phyloP scores from a whole-genome alignment of 2,113 vertebrate genomes.

The Mirza zaza region DNA sequence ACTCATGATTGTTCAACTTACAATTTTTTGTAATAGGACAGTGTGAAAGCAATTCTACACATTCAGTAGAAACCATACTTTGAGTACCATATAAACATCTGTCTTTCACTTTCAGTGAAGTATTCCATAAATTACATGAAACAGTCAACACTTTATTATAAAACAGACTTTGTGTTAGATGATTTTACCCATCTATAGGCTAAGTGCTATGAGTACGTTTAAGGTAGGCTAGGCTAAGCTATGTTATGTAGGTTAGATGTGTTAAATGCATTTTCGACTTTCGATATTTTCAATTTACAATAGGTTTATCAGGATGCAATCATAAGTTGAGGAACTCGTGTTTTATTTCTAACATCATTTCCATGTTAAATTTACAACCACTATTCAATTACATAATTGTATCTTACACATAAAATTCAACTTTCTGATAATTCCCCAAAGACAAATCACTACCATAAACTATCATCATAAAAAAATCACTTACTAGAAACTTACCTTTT shows the following conservation, averaged over 20 bases:
- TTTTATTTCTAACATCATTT: slow-evolving; percentile 17
- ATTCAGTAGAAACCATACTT: not conserved
- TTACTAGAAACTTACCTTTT: slow-evolving; percentile 88
- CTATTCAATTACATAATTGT: slow-evolving; percentile 11
- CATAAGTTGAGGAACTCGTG: not conserved
- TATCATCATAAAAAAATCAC: slow-evolving; percentile 35
- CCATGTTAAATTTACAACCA: slow-evolving; percentile 39
- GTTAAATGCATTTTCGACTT: not conserved
- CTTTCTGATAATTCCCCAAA: slow-evolving; percentile 19
- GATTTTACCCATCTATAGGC: not conserved
- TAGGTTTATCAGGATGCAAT: not conserved
- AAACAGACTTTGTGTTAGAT: not conserved
- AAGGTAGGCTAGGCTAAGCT: not conserved
- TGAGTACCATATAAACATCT: not conserved
- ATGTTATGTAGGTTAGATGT: not conserved
- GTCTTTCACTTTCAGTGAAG: not conserved
- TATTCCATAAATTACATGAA: not conserved
- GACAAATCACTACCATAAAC: not conserved
- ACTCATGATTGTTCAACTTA: not conserved
- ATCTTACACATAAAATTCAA: slow-evolving; percentile 36
- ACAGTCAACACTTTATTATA: not conserved
- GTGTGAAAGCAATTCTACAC: not conserved
- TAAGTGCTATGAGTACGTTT: not conserved
- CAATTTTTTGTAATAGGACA: not conserved
- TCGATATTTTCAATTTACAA: not conserved